Percentiles rank a stretch among this genome's conserved stretches.
These are phyloP conservation scores for Drosophila yooni DNA, from an alignment of 2,888 invertebrate species.

Conservation along the genomic window DNA sequence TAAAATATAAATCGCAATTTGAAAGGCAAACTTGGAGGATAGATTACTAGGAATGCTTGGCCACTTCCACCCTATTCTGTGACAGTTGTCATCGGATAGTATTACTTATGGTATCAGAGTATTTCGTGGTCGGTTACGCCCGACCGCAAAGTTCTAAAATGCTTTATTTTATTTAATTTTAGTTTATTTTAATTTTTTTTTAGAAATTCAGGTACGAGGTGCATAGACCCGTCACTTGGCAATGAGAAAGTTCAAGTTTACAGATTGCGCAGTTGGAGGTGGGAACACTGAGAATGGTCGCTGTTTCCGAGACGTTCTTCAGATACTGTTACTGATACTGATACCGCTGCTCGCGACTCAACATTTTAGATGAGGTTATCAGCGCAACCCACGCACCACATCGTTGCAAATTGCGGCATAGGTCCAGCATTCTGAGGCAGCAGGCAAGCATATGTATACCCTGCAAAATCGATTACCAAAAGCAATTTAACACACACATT, in stretches of 20 bases:
- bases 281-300: not conserved
- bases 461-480: not conserved
- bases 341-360: not conserved
- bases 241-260: conserved; percentile 13
- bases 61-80: not conserved
- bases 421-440: not conserved
- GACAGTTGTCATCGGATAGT: not conserved
- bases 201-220: not conserved
- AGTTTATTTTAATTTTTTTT: not conserved
- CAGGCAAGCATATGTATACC: not conserved
- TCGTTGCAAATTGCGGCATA: not conserved
- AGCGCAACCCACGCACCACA: conserved; percentile 11
- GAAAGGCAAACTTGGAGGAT: not conserved
- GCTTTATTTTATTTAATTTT: not conserved
- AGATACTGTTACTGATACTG: conserved; percentile 1
- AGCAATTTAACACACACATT: not conserved
- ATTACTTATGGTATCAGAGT: not conserved
- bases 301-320: conserved; percentile 9
- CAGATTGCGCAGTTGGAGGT: conserved; percentile 1
- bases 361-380: conserved; percentile 25
- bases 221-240: conserved; percentile 20
- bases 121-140: not conserved
- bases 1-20: not conserved
- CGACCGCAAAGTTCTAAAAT: not conserved
- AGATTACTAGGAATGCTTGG: not conserved